phyloP scores from a whole-genome alignment of 2,113 vertebrate genomes.

The Andinoacara biseriatus region DNA sequence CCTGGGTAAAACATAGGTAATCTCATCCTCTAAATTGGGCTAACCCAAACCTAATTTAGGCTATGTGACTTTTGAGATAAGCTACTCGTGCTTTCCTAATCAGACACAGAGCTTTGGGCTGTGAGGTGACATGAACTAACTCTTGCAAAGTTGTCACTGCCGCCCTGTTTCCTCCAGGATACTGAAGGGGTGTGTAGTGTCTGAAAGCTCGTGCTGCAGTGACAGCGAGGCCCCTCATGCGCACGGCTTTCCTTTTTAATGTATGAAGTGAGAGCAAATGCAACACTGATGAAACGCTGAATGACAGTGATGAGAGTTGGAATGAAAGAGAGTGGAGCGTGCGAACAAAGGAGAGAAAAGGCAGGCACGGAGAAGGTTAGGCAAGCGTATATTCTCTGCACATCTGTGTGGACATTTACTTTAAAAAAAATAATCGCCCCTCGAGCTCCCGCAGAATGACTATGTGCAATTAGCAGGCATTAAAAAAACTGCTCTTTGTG shows the following conservation, averaged over 20 bases:
- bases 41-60: background rate
- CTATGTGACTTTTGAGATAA: slow-evolving; percentile 1
- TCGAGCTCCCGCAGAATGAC: slow-evolving; percentile 33
- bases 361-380: slow-evolving; percentile 12
- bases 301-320: slow-evolving; percentile 16
- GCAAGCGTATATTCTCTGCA: background rate
- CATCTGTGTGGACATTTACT: slow-evolving; percentile 7
- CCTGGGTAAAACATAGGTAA: background rate
- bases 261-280: slow-evolving; percentile 23
- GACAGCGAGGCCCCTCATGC: slow-evolving; percentile 26
- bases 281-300: slow-evolving; percentile 52
- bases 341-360: background rate
- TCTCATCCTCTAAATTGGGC: background rate
- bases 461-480: slow-evolving; percentile 38
- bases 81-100: background rate
- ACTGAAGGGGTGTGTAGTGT: slow-evolving; percentile 8
- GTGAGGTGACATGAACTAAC: background rate
- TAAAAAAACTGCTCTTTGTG: background rate
- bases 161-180: background rate
- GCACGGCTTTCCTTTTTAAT: slow-evolving; percentile 25
- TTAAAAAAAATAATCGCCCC: slow-evolving; percentile 11
- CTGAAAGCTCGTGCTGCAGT: slow-evolving; percentile 27
- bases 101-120: background rate
- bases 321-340: slow-evolving; percentile 3
- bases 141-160: background rate